Base-by-base conservation (phyloP, 1,140 invertebrate genomes). In the Bombus breviceps region DNA sequence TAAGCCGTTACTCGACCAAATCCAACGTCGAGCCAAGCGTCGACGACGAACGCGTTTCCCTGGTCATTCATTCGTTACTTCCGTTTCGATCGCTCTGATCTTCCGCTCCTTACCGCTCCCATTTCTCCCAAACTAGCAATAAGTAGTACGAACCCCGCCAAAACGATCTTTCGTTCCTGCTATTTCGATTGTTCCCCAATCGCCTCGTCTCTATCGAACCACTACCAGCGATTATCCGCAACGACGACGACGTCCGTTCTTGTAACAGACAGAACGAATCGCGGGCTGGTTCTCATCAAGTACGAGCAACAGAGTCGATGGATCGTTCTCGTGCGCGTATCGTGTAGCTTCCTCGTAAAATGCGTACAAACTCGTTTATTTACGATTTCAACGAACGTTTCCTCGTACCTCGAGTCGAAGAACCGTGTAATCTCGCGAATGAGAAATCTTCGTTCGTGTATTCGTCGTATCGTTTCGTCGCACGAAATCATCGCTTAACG, bases 171-270 rank as follows among this genome's bases (percentile, higher is more conserved):
- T 53, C 47, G 18, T 53, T 22, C 1, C 6, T 53, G 47, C 47
- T 53, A 22, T 6, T n/a, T 18, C 32, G 18, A 68, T 34, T 25
- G 34, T 68, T 41, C 2, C 12, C 37, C 69, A n/a, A n/a, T 86
- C 73, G 81, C 57, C 53, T 64, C 47, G 28, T 43, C n/a, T 28
- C 72, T 32, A 28, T 37, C 13, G 41, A 74, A 53, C 47, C 15
- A 4, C n/a, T 22, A 34, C n/a, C 41, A 47, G 28, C 71, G 6
- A n/a, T 62, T 34, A 68, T 28, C n/a, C n/a, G n/a, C 47, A 18
- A 53, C 39, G 59, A 37, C 74, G 4, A 83, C 22, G 9, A 78
- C 18, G 59, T 77, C 18, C 69, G 71, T 80, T 88, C 81, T 83
- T 73, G 62, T 71, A 68, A 57, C 37, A 47, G 64, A 18, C 39